Percentiles rank a stretch among this genome's conserved stretches.
These are phyloP conservation scores for Athalia cordata DNA, from an alignment of 2,888 invertebrate species.

Conservation along the genomic window DNA sequence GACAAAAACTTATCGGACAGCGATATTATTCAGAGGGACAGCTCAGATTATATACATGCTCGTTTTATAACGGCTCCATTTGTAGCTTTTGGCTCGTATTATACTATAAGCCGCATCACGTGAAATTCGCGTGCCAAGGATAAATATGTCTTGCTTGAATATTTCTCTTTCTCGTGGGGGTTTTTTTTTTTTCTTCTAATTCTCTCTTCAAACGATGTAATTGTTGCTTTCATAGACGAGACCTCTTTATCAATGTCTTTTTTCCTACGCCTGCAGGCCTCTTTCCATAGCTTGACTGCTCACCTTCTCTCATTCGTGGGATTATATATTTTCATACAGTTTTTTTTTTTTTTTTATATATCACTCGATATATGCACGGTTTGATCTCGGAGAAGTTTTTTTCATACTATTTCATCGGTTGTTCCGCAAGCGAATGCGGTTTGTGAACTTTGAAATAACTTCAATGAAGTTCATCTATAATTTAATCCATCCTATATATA, in stretches of 20 bases:
- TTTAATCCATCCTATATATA: constrained; percentile 48
- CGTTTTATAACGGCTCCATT: constrained; percentile 28
- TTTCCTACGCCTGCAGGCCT: neutral
- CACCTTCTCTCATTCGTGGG: neutral
- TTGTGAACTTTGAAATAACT: constrained; percentile 52
- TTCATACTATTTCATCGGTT: neutral
- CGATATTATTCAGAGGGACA: constrained; percentile 42
- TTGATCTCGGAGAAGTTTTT: neutral
- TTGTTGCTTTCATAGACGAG: constrained; percentile 15
- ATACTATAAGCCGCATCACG: neutral
- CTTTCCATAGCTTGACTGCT: neutral
- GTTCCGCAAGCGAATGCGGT: neutral
- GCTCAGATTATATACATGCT: constrained; percentile 34
- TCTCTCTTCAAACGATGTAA: constrained; percentile 19
- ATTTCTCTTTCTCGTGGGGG: too few relatives aligned
- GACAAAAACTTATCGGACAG: constrained; percentile 50
- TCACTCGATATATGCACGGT: too few relatives aligned
- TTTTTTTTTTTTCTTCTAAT: neutral
- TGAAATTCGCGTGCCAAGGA: constrained; percentile 30
- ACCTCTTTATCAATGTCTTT: constrained; percentile 32
- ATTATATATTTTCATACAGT: neutral
- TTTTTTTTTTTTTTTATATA: neutral
- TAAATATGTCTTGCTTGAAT: constrained; percentile 27
- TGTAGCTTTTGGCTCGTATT: constrained; percentile 16
- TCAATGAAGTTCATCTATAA: constrained; percentile 54